These are phyloP conservation scores for Aspiorhynchus laticeps DNA, from an alignment of 2,113 vertebrate genomes.

Conservation along the genomic window DNA sequence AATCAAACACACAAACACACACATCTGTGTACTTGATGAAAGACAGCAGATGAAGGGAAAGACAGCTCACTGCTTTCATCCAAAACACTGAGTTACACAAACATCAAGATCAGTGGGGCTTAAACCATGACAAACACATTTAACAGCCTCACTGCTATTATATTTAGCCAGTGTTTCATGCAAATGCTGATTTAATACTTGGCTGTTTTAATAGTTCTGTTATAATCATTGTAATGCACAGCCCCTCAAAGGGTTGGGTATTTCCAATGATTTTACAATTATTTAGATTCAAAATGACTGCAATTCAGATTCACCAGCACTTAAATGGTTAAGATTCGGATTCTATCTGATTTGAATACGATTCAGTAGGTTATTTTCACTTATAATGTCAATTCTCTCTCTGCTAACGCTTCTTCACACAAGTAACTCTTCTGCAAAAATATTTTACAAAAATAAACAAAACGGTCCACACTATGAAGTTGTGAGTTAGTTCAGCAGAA, in stretches of 20 bases:
- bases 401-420: background rate
- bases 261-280: background rate
- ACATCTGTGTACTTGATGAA: conserved; percentile 12
- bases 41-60: background rate
- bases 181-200: conserved; percentile 9
- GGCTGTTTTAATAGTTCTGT: background rate
- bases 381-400: background rate
- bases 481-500: background rate
- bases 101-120: background rate
- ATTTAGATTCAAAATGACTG: background rate
- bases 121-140: conserved; percentile 23
- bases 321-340: too few relatives aligned
- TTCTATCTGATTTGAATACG: background rate
- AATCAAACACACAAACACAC: conserved; percentile 9
- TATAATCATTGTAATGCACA: background rate
- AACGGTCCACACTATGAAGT: background rate
- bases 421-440: background rate
- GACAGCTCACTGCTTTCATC: conserved; percentile 4
- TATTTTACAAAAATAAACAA: background rate
- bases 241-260: background rate
- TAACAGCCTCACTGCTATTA: background rate
- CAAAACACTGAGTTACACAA: conserved; percentile 19
- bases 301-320: background rate
- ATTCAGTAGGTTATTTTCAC: background rate
- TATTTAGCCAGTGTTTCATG: conserved; percentile 1